These are phyloP conservation scores for Gymnorhina tibicen DNA, from an alignment of 2,113 vertebrate genomes.

Conservation along the genomic window DNA sequence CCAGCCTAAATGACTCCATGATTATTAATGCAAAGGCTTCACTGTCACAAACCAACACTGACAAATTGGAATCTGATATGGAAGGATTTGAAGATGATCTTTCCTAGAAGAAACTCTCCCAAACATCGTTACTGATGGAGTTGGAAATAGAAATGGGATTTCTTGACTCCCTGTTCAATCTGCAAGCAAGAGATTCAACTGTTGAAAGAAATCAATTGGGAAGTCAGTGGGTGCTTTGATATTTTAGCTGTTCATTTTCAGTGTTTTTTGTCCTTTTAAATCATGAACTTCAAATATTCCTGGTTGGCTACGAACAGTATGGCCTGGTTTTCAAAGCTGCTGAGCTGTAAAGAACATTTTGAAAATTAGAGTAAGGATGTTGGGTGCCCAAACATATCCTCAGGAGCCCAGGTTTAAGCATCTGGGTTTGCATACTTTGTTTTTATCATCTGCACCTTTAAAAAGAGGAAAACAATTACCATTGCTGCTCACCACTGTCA, in stretches of 20 bases:
- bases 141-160: neutral
- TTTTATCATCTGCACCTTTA: neutral
- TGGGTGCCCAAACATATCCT: neutral
- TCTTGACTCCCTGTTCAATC: neutral
- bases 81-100: neutral
- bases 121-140: neutral
- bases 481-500: neutral
- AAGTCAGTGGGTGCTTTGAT: neutral
- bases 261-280: neutral
- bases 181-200: neutral
- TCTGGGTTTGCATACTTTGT: neutral
- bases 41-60: neutral
- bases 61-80: neutral
- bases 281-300: neutral
- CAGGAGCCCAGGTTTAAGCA: neutral
- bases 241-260: neutral
- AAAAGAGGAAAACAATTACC: neutral
- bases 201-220: neutral
- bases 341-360: neutral
- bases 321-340: neutral
- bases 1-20: neutral
- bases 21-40: neutral
- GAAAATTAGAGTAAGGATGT: neutral
- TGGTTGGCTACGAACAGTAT: fast-evolving
- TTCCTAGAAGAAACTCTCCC: neutral